Percentiles rank a stretch among this genome's conserved stretches.
phyloP scores from a whole-genome alignment of 2,888 invertebrate genomes.

The Thereva unica region DNA sequence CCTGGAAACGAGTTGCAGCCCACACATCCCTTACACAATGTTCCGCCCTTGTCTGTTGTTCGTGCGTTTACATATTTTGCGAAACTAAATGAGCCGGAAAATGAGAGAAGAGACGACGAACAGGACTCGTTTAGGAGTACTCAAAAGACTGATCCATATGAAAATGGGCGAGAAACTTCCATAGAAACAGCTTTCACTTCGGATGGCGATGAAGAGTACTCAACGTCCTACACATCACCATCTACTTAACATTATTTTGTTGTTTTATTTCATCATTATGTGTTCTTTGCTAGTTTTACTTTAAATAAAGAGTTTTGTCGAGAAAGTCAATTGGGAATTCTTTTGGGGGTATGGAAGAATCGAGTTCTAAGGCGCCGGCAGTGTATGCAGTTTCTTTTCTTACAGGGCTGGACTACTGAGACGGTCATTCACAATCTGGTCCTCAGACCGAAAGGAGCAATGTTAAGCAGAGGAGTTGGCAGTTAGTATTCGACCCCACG shows the following conservation, averaged over 20 bases:
- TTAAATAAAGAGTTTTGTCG: not conserved
- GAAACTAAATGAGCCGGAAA: not conserved
- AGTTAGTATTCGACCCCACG: too few species aligned
- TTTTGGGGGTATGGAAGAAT: too few species aligned
- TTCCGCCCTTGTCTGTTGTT: slow-evolving; percentile 69
- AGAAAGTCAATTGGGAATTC: too few species aligned
- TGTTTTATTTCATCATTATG: not conserved
- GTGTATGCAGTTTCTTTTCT: too few species aligned
- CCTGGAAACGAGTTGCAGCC: slow-evolving; percentile 72
- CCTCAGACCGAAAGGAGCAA: too few species aligned
- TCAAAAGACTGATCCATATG: slow-evolving; percentile 12
- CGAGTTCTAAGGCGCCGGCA: too few species aligned
- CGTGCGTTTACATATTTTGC: slow-evolving; percentile 60
- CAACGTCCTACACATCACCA: slow-evolving; percentile 1
- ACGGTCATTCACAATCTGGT: too few species aligned
- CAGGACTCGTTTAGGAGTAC: not conserved
- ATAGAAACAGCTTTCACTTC: not conserved
- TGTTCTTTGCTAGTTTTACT: not conserved
- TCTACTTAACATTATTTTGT: slow-evolving; percentile 15
- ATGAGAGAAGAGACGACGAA: not conserved
- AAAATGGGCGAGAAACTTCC: slow-evolving; percentile 6
- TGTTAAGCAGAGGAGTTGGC: too few species aligned
- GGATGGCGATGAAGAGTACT: slow-evolving; percentile 10
- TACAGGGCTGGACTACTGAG: too few species aligned
- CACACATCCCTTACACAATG: slow-evolving; percentile 83